Percentiles rank a stretch among this genome's conserved stretches.
Conservation (phyloP, 1,140 invertebrate species). For the Pararge aegeria region DNA sequence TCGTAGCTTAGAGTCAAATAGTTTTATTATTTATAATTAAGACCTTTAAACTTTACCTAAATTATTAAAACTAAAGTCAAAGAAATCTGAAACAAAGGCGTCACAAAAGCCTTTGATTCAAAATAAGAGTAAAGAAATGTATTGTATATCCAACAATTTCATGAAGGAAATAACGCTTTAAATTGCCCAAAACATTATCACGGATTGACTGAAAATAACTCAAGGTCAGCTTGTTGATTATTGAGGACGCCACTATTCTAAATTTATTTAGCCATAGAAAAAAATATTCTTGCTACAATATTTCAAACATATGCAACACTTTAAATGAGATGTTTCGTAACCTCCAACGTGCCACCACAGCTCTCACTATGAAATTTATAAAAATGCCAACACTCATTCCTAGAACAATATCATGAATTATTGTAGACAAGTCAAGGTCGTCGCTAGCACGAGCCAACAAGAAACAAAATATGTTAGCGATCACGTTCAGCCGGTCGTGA, state of each 20-base stretch:
- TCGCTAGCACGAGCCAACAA: constrained; percentile 27
- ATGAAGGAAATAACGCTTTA: no score
- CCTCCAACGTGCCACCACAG: not conserved
- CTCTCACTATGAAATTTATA: not conserved
- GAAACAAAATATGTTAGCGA: constrained; percentile 24
- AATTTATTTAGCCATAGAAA: not conserved
- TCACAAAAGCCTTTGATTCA: no score
- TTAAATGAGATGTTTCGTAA: not conserved
- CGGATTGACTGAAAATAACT: no score
- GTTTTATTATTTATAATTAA: no score
- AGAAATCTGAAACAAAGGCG: no score
- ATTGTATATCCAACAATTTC: no score
- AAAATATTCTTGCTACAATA: not conserved
- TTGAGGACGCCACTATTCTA: not conserved
- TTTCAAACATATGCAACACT: not conserved
- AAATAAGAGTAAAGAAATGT: no score
- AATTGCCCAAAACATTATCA: no score
- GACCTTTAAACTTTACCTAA: no score
- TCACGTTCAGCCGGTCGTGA: constrained; percentile 37
- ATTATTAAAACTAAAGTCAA: no score
- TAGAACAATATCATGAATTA: constrained; percentile 15
- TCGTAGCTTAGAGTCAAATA: no score
- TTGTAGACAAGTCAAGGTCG: constrained; percentile 33
- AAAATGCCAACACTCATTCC: not conserved
- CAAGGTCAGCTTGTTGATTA: no score